Conservation (phyloP, 1,140 invertebrate species). For the Drosophila persimilis region DNA sequence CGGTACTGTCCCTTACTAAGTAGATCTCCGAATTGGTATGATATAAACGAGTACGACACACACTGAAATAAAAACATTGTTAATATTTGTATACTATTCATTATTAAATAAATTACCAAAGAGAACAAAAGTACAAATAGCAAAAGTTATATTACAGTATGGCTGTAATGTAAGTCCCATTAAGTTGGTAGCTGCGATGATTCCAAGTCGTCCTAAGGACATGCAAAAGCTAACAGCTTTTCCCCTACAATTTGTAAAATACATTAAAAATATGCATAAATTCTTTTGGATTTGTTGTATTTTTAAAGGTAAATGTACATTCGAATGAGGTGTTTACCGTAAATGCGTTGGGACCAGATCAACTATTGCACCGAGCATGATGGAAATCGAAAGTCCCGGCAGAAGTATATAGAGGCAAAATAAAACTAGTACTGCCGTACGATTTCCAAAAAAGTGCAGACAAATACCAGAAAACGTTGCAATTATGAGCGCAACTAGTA, state of each 20-base stretch:
- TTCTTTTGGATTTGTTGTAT: no score
- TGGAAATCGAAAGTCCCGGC: conserved; percentile 82
- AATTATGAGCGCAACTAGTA: conserved; percentile 52
- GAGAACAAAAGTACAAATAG: conserved; percentile 58
- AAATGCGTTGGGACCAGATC: conserved; percentile 84
- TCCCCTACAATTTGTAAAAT: conserved; percentile 79
- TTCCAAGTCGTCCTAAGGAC: conserved; percentile 85
- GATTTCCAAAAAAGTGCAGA: conserved; percentile 68
- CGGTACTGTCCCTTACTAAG: background rate
- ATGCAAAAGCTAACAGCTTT: conserved; percentile 86
- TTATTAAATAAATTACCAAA: conserved; percentile 42
- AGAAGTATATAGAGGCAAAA: conserved; percentile 82
- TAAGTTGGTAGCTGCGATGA: conserved; percentile 85
- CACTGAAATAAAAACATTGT: conserved; percentile 44
- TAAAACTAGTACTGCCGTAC: conserved; percentile 68
- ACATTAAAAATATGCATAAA: background rate
- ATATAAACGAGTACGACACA: conserved; percentile 57
- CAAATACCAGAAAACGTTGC: conserved; percentile 61
- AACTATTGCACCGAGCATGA: conserved; percentile 83
- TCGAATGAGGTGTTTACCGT: conserved; percentile 54
- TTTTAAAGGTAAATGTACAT: no score
- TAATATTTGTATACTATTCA: background rate
- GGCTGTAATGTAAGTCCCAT: conserved; percentile 84
- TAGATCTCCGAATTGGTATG: conserved; percentile 62
- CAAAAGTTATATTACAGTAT: conserved; percentile 84